Conservation (phyloP, 2,888 invertebrate genomes). For the Lepidocyrtinus sp. region DNA sequence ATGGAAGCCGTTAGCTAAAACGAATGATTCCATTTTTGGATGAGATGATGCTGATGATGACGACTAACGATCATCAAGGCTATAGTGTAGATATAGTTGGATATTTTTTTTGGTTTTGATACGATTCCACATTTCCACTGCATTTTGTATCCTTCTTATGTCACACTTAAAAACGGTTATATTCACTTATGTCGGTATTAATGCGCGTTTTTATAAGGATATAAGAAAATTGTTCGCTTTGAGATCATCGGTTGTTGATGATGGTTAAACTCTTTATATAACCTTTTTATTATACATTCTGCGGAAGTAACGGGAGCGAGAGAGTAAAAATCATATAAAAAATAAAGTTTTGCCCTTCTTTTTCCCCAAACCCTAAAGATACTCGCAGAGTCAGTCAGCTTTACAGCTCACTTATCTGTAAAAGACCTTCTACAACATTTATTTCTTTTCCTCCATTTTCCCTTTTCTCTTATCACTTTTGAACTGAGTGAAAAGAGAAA, state of each 20-base stretch:
- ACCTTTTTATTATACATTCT: slow-evolving; percentile 36
- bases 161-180: slow-evolving; percentile 49
- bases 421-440: slow-evolving; percentile 61
- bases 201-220: slow-evolving; percentile 28
- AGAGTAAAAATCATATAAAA: slow-evolving; percentile 40
- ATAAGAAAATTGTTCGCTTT: background rate
- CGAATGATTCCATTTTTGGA: slow-evolving; percentile 52
- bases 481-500: slow-evolving; percentile 6
- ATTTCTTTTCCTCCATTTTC: slow-evolving; percentile 42
- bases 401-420: slow-evolving; percentile 61
- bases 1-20: slow-evolving; percentile 39
- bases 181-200: slow-evolving; percentile 32
- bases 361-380: slow-evolving; percentile 31
- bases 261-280: slow-evolving; percentile 11
- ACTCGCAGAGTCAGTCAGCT: slow-evolving; percentile 43
- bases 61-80: no score
- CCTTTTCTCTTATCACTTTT: slow-evolving; percentile 41
- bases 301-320: no score
- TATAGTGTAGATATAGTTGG: slow-evolving; percentile 42
- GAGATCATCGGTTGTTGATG: slow-evolving; percentile 23
- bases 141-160: slow-evolving; percentile 26
- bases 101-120: slow-evolving; percentile 10
- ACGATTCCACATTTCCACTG: background rate
- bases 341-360: slow-evolving; percentile 58
- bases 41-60: slow-evolving; percentile 48